Evolutionary conservation across 2,113 vertebrate genomes (phyloP).

Genomic region (Zosterops japonicus): DNA sequence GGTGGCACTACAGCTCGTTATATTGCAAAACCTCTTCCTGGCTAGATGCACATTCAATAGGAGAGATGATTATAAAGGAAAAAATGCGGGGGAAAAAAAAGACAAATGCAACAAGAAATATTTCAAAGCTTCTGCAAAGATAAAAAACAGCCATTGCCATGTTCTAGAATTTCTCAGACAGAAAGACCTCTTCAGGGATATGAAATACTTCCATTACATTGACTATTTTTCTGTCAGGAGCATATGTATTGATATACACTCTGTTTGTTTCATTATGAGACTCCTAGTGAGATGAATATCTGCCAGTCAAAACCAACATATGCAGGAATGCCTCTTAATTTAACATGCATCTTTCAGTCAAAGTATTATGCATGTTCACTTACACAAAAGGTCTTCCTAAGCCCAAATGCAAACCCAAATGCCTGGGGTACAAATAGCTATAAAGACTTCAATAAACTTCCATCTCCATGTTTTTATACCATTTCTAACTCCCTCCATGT

Average conservation of each 20-base stretch:
- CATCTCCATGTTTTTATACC: not conserved
- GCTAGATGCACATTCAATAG: not conserved
- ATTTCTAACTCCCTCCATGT: not conserved
- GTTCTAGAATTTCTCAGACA: constrained; percentile 10
- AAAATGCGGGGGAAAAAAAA: not conserved
- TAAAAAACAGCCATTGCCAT: not conserved
- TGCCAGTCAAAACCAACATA: not conserved
- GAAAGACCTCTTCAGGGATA: not conserved
- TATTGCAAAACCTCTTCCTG: constrained; percentile 31
- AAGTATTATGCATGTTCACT: not conserved
- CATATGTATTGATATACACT: not conserved
- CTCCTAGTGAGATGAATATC: not conserved
- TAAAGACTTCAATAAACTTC: not conserved
- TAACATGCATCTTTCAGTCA: not conserved
- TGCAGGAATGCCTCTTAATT: not conserved
- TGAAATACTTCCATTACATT: not conserved
- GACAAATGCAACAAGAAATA: not conserved
- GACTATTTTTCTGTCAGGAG: constrained; percentile 9
- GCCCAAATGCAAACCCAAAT: not conserved
- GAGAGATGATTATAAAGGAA: not conserved
- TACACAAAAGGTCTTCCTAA: not conserved
- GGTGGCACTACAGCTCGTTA: not conserved
- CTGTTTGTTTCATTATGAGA: not conserved
- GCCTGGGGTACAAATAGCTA: not conserved
- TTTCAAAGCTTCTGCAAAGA: constrained; percentile 9